Percentiles rank a stretch among this genome's conserved stretches.
phyloP scores from a whole-genome alignment of 1,140 invertebrate species.

The Dolichoris vasculosae region DNA sequence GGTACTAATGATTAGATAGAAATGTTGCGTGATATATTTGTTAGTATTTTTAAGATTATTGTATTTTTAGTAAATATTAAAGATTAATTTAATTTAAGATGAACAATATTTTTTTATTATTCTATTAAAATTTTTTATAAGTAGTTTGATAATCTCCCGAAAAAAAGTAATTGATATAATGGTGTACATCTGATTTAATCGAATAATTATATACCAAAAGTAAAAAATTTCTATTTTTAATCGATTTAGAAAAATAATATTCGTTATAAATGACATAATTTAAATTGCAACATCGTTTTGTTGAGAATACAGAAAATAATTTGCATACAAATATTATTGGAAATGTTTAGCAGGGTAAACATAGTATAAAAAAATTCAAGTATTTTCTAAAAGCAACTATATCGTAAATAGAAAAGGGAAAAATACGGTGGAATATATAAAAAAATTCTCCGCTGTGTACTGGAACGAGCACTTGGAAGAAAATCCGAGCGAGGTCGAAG shows the following conservation, averaged over 20 bases:
- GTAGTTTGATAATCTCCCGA: background rate
- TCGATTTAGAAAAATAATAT: too few relatives aligned
- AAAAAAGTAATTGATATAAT: too few relatives aligned
- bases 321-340: background rate
- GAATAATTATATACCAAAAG: too few relatives aligned
- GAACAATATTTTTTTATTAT: background rate
- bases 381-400: background rate
- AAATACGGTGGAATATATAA: background rate
- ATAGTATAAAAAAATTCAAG: background rate
- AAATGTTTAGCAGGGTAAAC: background rate
- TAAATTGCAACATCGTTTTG: too few relatives aligned
- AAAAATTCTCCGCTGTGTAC: background rate
- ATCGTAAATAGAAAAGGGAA: background rate
- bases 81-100: background rate
- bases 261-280: too few relatives aligned
- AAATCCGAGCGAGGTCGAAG: constrained; percentile 39
- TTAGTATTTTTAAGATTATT: background rate
- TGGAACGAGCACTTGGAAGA: background rate
- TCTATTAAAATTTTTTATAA: background rate
- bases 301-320: too few relatives aligned
- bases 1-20: constrained; percentile 6
- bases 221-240: too few relatives aligned
- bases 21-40: background rate
- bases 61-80: too few relatives aligned
- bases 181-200: too few relatives aligned